Percentiles rank a stretch among this genome's conserved stretches.
These are phyloP conservation scores for Prochilodus magdalenae DNA, from an alignment of 2,113 vertebrate genomes.

Conservation along the genomic window DNA sequence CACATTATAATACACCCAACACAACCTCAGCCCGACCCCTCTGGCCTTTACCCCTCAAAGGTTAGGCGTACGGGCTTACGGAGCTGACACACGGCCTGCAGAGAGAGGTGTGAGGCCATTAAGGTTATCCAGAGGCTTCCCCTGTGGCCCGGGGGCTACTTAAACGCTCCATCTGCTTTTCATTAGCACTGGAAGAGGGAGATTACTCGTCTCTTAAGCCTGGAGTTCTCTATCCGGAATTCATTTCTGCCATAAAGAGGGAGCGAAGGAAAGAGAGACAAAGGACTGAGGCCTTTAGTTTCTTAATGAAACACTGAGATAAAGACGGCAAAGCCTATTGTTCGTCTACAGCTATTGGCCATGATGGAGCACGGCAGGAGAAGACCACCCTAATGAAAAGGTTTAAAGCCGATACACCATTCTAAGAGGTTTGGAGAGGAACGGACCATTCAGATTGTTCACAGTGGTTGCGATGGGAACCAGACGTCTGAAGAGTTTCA, in stretches of 20 bases:
- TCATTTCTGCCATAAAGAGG: neutral
- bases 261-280: neutral
- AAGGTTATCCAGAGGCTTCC: neutral
- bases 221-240: slow-evolving; percentile 12
- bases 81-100: slow-evolving; percentile 23
- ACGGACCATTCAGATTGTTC: no score
- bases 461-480: no score
- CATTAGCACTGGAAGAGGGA: slow-evolving; percentile 11
- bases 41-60: slow-evolving; percentile 44
- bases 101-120: slow-evolving; percentile 28
- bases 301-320: neutral
- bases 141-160: neutral
- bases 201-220: slow-evolving; percentile 21
- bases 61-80: slow-evolving; percentile 28
- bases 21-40: slow-evolving; percentile 29
- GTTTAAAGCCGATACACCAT: neutral
- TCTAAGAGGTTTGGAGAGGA: no score
- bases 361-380: neutral
- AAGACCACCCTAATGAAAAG: neutral
- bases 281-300: neutral
- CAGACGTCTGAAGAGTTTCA: no score
- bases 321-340: neutral
- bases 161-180: slow-evolving; percentile 19
- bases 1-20: slow-evolving; percentile 20
- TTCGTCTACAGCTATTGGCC: neutral